Evolutionary conservation across 2,113 vertebrate species (phyloP), one percentile per base, ranked within the genome.

Genomic region (Aspiorhynchus laticeps): DNA sequence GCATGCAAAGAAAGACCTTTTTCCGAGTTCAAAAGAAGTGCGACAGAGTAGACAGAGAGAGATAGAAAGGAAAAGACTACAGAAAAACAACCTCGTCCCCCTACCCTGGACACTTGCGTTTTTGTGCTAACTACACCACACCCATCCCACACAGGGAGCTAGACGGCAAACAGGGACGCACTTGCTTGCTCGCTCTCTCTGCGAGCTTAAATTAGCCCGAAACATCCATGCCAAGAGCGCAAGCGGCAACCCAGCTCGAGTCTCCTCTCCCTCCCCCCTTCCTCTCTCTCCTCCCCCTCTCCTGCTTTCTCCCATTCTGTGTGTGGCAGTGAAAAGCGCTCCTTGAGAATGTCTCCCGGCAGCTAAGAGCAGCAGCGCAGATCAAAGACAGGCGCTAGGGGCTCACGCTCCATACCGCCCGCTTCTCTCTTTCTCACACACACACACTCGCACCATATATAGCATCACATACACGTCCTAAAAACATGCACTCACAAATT

Each of bases 191-290:
- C 59, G 19, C 81, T 51, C 80, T 65, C 74, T 69, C 86, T 14
- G 85, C 2, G 21, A 87, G 88, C 86, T 89, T 89, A 87, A 89
- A 89, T 89, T 89, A 89, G 88, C 86, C 86, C 41, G 79, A 89
- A 89, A 46, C 80, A 83, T 86, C 65, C 88, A 41, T 87, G 88
- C 88, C 83, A 84, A 89, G 83, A 88, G 85, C 82, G 75, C 83
- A 88, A 76, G 90, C 86, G 83, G 73, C 53, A 28, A 80, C 84
- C 90, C 87, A 87, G 83, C 78, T 31, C 65, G 7, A 83, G 59
- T 63, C 67, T 10, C 67, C 41, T 56, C 80, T 59, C 48, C 38
- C 80, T 59, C 48, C 38, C 71, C 56, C 24, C 59, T 36, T 46
- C 67, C 48, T 48, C 36, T 36, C 87, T 59, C 53, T 9, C 65